phyloP scores from a whole-genome alignment of 2,888 invertebrate genomes.

The Tenthredo livida region DNA sequence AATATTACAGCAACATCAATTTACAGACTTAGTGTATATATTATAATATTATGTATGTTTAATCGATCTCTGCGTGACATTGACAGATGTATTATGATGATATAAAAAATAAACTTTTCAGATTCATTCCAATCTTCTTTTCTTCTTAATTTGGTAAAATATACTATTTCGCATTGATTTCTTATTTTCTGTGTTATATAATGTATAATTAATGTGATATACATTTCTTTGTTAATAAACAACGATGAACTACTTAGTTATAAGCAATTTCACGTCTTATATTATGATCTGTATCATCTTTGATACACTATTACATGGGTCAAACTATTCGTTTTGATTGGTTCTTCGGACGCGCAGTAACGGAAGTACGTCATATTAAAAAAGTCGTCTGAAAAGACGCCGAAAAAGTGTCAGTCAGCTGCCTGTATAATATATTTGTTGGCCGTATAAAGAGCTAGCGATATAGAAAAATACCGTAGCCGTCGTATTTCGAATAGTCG shows the following conservation, averaged over 20 bases:
- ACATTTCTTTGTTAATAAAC: background rate
- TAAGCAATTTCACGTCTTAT: background rate
- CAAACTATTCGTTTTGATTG: background rate
- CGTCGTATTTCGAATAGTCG: background rate
- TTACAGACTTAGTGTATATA: background rate
- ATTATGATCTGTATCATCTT: background rate
- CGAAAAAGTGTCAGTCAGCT: constrained; percentile 1
- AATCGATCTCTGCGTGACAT: background rate
- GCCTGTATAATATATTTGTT: background rate
- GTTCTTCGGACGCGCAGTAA: background rate
- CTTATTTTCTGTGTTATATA: background rate
- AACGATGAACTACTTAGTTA: background rate
- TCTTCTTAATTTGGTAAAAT: no score
- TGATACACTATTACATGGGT: background rate
- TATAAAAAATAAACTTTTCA: background rate
- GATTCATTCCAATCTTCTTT: background rate
- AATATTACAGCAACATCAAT: background rate
- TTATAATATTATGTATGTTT: no score
- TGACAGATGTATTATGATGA: background rate
- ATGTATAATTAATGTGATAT: no score
- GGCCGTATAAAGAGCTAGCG: background rate
- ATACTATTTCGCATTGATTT: background rate
- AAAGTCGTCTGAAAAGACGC: constrained; percentile 8
- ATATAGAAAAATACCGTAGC: background rate
- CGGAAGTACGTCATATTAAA: constrained; percentile 31